Conservation (phyloP, 2,113 vertebrate genomes). For the Aegotheles bennettii region DNA sequence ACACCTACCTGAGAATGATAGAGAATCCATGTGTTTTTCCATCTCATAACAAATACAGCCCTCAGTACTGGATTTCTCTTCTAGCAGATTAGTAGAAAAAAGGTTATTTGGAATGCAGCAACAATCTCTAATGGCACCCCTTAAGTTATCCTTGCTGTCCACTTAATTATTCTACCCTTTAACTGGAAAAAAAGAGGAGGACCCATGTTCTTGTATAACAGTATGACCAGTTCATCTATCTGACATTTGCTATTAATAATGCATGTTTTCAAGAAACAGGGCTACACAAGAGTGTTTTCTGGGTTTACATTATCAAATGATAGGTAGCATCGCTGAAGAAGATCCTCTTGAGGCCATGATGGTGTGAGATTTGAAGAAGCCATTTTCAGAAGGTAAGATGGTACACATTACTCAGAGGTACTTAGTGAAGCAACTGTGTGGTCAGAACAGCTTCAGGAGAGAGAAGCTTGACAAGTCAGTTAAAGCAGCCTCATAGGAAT, state of each 20-base stretch:
- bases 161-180: not conserved
- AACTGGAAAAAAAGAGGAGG: not conserved
- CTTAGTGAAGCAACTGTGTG: not conserved
- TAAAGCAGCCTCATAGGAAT: not conserved
- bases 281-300: not conserved
- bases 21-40: fast-evolving
- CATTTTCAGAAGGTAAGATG: not conserved
- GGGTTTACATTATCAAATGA: not conserved
- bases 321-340: not conserved
- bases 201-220: not conserved
- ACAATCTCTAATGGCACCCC: not conserved
- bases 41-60: not conserved
- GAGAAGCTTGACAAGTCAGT: not conserved
- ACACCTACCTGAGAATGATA: not conserved
- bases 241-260: not conserved
- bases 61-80: not conserved
- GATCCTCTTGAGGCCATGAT: not conserved
- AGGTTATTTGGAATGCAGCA: not conserved
- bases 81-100: not conserved
- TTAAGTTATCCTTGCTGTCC: not conserved
- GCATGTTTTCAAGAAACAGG: not conserved
- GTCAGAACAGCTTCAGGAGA: not conserved
- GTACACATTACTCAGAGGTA: not conserved
- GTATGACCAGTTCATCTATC: not conserved
- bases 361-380: not conserved